Evolutionary conservation across 2,888 invertebrate genomes (phyloP), one percentile per base, ranked within the genome.

Genomic region (Melieria crassipennis): DNA sequence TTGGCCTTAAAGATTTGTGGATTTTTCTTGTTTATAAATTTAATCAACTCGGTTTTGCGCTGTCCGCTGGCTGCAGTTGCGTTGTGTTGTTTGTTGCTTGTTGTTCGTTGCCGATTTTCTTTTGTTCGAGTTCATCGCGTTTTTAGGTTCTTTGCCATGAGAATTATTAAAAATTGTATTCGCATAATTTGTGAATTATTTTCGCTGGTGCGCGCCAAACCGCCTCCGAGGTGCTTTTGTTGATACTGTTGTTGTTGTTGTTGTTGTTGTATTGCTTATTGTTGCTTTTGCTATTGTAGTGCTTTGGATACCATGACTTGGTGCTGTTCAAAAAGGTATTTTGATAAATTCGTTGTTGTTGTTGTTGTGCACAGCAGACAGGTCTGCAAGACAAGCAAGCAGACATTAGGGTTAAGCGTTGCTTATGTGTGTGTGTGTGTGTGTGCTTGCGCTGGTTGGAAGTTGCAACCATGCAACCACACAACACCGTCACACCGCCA

Each of bases 131-230:
- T 82, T 80, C 79, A 77, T 76, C 75, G 63, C 66, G 69, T 68
- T 30, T 30, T 30, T 3, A 30, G 30, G 52, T 50, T 75, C 75
- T 76, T 76, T 75, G 76, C 79, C 81, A 82, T 82, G 81, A 79
- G 83, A 83, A 83, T 81, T 83, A 83, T 85, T 85, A 84, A 84
- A 84, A 82, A 85, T 85, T 85, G 84, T 83, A 83, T 85, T 84
- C 85, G 85, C 85, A 85, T 85, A 84, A 85, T 85, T 84, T 85
- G 82, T 82, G 82, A 83, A 84, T 85, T 85, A 84, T 84, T 79
- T 80, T 82, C 77, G 78, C 79, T 78, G 77, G 78, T 77, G 79
- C 80, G 79, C 79, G 76, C 75, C 77, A 78, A 79, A 78, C 81
- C 80, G 76, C 79, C 78, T 79, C 71, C 79, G 79, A 77, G 75